These are phyloP conservation scores for Antheraea assamensis DNA, from an alignment of 2,888 invertebrate species.

Conservation along the genomic window DNA sequence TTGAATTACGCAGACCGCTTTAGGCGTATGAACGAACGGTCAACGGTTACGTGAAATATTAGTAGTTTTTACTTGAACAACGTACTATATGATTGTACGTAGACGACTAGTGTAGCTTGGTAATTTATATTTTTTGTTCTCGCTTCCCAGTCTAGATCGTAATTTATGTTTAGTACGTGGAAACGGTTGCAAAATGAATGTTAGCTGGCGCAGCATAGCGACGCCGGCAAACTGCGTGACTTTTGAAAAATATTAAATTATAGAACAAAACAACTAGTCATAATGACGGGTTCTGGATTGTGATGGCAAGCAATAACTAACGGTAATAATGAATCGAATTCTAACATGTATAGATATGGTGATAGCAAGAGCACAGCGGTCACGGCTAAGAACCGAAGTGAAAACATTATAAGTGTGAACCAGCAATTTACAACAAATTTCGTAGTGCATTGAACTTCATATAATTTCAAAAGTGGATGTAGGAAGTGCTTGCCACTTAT, in stretches of 20 bases:
- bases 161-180: conserved; percentile 41
- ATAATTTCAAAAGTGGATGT: conserved; percentile 69
- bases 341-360: conserved; percentile 68
- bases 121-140: conserved; percentile 36
- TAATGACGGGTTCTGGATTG: conserved; percentile 59
- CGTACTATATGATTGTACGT: conserved; percentile 38
- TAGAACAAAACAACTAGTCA: conserved; percentile 48
- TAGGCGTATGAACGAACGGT: conserved; percentile 44
- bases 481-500: conserved; percentile 62
- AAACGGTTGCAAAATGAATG: conserved; percentile 42
- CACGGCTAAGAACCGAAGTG: conserved; percentile 71
- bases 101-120: conserved; percentile 32
- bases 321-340: conserved; percentile 68
- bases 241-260: conserved; percentile 49
- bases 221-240: conserved; percentile 47
- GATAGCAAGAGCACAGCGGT: conserved; percentile 56
- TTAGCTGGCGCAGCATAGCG: conserved; percentile 40
- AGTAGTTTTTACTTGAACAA: conserved; percentile 41
- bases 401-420: conserved; percentile 78
- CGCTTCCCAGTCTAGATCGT: conserved; percentile 26
- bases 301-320: conserved; percentile 55
- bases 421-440: conserved; percentile 76
- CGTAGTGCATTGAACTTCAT: conserved; percentile 72
- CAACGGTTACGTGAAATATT: conserved; percentile 48
- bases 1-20: conserved; percentile 50